Base-by-base conservation (phyloP, 1,140 invertebrate species). In the Zaprionus lachaisei region DNA sequence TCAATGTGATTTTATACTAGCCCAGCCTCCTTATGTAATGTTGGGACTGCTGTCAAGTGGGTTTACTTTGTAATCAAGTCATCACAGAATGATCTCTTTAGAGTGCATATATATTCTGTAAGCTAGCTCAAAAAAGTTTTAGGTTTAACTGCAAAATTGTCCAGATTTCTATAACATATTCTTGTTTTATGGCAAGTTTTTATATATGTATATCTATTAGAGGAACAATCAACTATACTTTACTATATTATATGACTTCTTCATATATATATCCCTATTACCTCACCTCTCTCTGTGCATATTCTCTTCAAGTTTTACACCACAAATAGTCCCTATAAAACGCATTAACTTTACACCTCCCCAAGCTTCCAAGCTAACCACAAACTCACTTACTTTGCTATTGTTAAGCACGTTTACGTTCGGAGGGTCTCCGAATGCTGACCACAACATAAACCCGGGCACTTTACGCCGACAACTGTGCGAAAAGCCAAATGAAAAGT, bases 401-500 rank as follows among this genome's bases (percentile, higher is more conserved):
- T 73, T 63, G 57, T 71, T 71, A 71, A 54, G 44, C 61, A 44
- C 14, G 44, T 17, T 17, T 47, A 17, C 15, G 41, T 11, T 17
- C 14, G 17, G 12, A 51, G 37, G 37, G 37, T 57, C 67, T 34
- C 17, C 51, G 20, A 41, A 72, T 65, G 72, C 49, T 20, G 71
- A 77, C 85, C 84, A 57, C 79, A 82, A 80, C 72, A 79, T 90
- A 85, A 85, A 89, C 69, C 20, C 15, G 11, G 9, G 4, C 17
- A 71, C 58, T 89, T 90, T 89, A 89, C 67, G 81, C 38, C 38
- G 72, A 74, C 83, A 77, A 71, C 65, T 72, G 72, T 77, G 81
- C 67, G 64, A 90, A 90, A 77, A 81, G 49, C 67, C 12, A 72
- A 83, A 83, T 76, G 72, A 85, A 89, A 85, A 87, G 69, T 68